Percentiles rank a stretch among this genome's conserved stretches.
Conservation (phyloP, 1,140 invertebrate species). For the Hyphantria cunea region DNA sequence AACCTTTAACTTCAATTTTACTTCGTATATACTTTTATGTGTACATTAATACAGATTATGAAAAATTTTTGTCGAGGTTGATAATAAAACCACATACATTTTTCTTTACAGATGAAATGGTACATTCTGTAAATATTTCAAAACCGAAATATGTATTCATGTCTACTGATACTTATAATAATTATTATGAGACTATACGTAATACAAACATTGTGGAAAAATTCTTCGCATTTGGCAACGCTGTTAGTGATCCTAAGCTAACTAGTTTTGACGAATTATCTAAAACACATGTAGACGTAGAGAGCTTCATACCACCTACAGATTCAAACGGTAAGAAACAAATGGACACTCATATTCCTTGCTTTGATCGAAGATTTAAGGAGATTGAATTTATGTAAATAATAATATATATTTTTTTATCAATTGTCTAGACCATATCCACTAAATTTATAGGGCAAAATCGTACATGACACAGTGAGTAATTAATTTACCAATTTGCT, state of each 20-base stretch:
- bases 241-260: slow-evolving; percentile 14
- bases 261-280: slow-evolving; percentile 41
- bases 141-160: slow-evolving; percentile 60
- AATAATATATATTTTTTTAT: too few relatives aligned
- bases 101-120: slow-evolving; percentile 52
- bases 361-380: too few relatives aligned
- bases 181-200: slow-evolving; percentile 40
- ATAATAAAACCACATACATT: background rate
- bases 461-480: too few relatives aligned
- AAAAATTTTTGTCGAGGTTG: background rate
- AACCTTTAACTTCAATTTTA: too few relatives aligned
- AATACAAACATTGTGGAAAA: slow-evolving; percentile 38
- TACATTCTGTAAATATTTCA: slow-evolving; percentile 51
- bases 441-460: too few relatives aligned
- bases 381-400: too few relatives aligned
- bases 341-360: too few relatives aligned
- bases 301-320: slow-evolving; percentile 30
- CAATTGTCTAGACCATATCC: too few relatives aligned
- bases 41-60: too few relatives aligned
- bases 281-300: slow-evolving; percentile 38
- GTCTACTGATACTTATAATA: slow-evolving; percentile 44
- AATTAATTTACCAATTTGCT: too few relatives aligned
- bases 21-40: too few relatives aligned
- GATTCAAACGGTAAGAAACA: slow-evolving; percentile 53
- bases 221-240: slow-evolving; percentile 45